Base-by-base conservation (phyloP, 2,888 invertebrate species). In the Andrena fulva region DNA sequence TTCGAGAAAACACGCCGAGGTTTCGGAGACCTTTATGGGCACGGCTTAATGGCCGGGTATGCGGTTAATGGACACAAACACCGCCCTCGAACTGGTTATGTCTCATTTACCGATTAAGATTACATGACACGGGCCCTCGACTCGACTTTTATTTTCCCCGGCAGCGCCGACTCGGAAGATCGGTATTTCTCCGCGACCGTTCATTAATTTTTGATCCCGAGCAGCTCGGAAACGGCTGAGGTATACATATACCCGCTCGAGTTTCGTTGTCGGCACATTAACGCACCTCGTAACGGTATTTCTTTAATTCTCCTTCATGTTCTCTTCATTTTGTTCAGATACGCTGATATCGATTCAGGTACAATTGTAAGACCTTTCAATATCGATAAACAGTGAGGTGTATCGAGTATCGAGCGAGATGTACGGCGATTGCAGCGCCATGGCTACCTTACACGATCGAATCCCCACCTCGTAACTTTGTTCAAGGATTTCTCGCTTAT, bases 101-200 rank as follows among this genome's bases (percentile, higher is more conserved):
- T 86, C 86, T 85, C 82, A 86, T 87, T 87, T 85, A 85, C 85
- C 87, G 86, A 87, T 87, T 87, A 87, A 86, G 86, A 86, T 87
- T 87, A 87, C 86, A 77, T 81, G 84, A 82, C 84, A 85, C 80
- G 72, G 80, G 66, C 84, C 71, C 77, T 80, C 74, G 54, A 66
- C 33, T 2, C 31, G 73, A 84, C 80, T 84, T 77, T 80, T 77
- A 79, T 84, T 80, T 77, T 31, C 52, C 60, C 16, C 68, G 64
- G 54, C 69, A 48, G 54, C 66, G 2, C 35, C 27, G 24, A 12
- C 16, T 27, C 16, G 31, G 48, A 59, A 48, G 70, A 59, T 64
- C 67, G 67, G 60, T 77, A 80, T 82, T 73, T 48, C 68, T 52
- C 31, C 62, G 59, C 27, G 66, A 35, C 20, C 71, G 56, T 74